Evolutionary conservation across 2,888 invertebrate genomes (phyloP), one percentile per base, ranked within the genome.

Genomic region (Epirrhoe tristata): DNA sequence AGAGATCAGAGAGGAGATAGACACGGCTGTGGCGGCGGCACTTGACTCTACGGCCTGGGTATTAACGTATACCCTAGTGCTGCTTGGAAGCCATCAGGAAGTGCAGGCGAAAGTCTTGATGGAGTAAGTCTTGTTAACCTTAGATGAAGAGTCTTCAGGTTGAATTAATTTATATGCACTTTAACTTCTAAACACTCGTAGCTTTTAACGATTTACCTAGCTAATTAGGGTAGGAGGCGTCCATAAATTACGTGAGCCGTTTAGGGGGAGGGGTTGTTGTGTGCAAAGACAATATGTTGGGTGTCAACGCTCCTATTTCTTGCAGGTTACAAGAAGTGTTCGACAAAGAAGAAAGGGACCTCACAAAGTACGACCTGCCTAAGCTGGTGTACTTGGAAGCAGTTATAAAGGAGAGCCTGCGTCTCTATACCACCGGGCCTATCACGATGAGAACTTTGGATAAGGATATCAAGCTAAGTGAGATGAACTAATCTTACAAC

Each of bases 331-430:
- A 59, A 2, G 62, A 76, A 58, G 72, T 80, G 10, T 62, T 77
- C 16, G 72, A 64, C 0, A 62, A 67, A 10, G 46, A 68, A 3
- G 72, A 78, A 8, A 75, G 75, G 55, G 77, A 78, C 52, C 74
- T 79, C 0, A 72, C 75, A 24, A 80, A 77, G 10, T 71, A 78
- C 5, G 82, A 83, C 58, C 58, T 84, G n/a, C 58, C 72, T 5
- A 73, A 68, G 12, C 58, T 84, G 32, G 71, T 76, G 0, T 84
- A 83, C 48, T 53, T 79, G 31, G 83, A 84, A 14, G 80, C 80
- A 0, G 81, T 80, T 0, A 66, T 84, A 0, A 81, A 80, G 36
- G 84, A 84, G 43, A 67, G 74, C 0, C 58, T 82, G 61, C 62
- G 84, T 4, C 43, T 80, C 4, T 78, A 77, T 46, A 75, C 81